Evolutionary conservation across 35 echinoderm and acorn worm genomes (phyloP), one percentile per base, ranked within the genome.

Genomic region (Lytechinus pictus): DNA sequence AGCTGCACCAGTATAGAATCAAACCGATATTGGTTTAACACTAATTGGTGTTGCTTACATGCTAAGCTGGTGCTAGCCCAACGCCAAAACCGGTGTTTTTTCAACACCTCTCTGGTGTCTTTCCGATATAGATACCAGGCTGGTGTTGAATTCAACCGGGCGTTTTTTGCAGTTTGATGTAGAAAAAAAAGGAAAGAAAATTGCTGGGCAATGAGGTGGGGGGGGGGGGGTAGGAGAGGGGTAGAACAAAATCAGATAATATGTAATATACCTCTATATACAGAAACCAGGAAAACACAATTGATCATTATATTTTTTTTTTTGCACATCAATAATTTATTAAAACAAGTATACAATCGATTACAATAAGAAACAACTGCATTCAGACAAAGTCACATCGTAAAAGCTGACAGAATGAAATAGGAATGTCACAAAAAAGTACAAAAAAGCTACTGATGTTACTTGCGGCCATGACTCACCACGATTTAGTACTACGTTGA

Each of bases 311-410:
- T n/a, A n/a, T n/a, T n/a, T n/a, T 79, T 79, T 24, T 79, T 52
- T 90, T 90, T 90, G 88, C 88, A 90, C 88, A 90, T 90, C 88
- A 90, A 90, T 90, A 90, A 90, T 90, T 90, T 90, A 90, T 90
- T 90, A 52, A 79, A 90, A 90, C 88, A 52, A 21, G 28, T 90
- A 44, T 14, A 90, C 88, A 54, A 33, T 90, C 29, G 28, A 90
- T 14, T 90, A 90, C 88, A 52, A 90, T 90, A 90, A 90, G 88
- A 90, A 90, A 89, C 87, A 89, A 54, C 52, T 90, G 88, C 88
- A 90, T 52, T 90, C 16, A 54, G 52, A 90, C 88, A 12, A 33
- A 90, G 88, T 90, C 5, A 44, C 29, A 90, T 90, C 4, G 52
- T 90, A 44, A 58, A 58, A 90, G 28, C 88, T 90, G 29, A 90